Evolutionary conservation across 2,888 invertebrate species (phyloP).

Genomic region (Mesorhabditis sp.): DNA sequence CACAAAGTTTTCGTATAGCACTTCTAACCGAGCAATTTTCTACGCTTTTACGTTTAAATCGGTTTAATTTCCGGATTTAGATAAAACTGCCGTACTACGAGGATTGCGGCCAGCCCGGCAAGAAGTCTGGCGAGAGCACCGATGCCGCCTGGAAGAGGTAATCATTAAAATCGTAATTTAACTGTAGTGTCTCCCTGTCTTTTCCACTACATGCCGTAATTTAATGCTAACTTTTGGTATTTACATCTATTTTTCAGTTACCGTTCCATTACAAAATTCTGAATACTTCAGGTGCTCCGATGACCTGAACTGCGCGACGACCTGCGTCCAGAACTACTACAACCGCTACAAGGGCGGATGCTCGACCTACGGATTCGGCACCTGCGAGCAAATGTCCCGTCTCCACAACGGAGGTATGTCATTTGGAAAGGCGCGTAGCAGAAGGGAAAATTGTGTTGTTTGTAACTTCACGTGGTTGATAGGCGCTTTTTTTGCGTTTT

Average conservation of each 20-base stretch:
- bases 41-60: constrained; percentile 14
- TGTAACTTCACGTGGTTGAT: too few relatives aligned
- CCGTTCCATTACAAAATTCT: too few relatives aligned
- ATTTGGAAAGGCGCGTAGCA: too few relatives aligned
- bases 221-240: too few relatives aligned
- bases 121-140: constrained; percentile 36
- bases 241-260: too few relatives aligned
- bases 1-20: not conserved
- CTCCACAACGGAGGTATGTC: constrained; percentile 38
- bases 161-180: not conserved
- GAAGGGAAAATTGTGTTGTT: too few relatives aligned
- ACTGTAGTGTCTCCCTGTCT: too few relatives aligned
- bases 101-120: constrained; percentile 52
- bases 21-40: not conserved
- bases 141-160: constrained; percentile 42
- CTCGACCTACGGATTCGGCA: constrained; percentile 29
- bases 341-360: constrained; percentile 39
- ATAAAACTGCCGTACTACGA: constrained; percentile 51
- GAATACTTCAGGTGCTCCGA: constrained; percentile 21
- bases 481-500: too few relatives aligned
- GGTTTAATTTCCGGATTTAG: constrained; percentile 43
- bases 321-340: constrained; percentile 38
- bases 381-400: constrained; percentile 35
- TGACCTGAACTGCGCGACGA: constrained; percentile 29
- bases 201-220: too few relatives aligned